Evolutionary conservation across 2,888 invertebrate species (phyloP).

Genomic region (Leptopilina syphax): DNA sequence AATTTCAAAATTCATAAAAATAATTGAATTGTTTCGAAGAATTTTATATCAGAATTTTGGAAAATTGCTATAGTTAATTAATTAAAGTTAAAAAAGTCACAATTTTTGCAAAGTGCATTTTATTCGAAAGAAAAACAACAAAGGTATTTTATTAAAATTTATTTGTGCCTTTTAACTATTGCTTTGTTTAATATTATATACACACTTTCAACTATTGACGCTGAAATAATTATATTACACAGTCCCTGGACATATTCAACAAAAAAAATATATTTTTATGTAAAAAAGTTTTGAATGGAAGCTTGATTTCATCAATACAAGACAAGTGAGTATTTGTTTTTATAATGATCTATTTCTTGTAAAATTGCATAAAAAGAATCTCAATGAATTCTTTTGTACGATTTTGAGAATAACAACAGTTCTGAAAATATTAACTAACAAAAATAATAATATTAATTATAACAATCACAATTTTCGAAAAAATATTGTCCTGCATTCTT

Average conservation of each 20-base stretch:
- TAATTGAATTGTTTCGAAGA: too few species aligned
- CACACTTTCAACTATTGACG: slow-evolving; percentile 49
- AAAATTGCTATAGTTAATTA: too few species aligned
- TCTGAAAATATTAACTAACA: slow-evolving; percentile 44
- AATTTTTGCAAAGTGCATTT: too few species aligned
- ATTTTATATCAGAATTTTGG: too few species aligned
- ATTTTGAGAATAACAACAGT: slow-evolving; percentile 41
- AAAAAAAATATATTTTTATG: background rate
- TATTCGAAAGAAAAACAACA: too few species aligned
- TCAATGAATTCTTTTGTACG: slow-evolving; percentile 35
- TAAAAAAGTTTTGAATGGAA: slow-evolving; percentile 13
- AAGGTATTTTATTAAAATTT: slow-evolving; percentile 48
- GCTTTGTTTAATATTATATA: slow-evolving; percentile 47
- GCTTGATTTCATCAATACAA: slow-evolving; percentile 26
- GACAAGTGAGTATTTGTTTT: slow-evolving; percentile 49
- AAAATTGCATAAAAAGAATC: slow-evolving; percentile 43
- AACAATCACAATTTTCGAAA: slow-evolving; percentile 51
- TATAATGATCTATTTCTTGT: slow-evolving; percentile 18
- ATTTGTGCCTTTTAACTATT: slow-evolving; percentile 54
- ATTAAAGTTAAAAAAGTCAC: too few species aligned
- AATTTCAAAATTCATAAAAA: too few species aligned
- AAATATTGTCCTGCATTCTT: slow-evolving; percentile 52
- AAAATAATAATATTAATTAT: background rate
- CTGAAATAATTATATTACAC: slow-evolving; percentile 55
- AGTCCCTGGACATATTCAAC: slow-evolving; percentile 45